phyloP scores from a whole-genome alignment of 2,888 invertebrate genomes.

The Eremobia ochroleuca region DNA sequence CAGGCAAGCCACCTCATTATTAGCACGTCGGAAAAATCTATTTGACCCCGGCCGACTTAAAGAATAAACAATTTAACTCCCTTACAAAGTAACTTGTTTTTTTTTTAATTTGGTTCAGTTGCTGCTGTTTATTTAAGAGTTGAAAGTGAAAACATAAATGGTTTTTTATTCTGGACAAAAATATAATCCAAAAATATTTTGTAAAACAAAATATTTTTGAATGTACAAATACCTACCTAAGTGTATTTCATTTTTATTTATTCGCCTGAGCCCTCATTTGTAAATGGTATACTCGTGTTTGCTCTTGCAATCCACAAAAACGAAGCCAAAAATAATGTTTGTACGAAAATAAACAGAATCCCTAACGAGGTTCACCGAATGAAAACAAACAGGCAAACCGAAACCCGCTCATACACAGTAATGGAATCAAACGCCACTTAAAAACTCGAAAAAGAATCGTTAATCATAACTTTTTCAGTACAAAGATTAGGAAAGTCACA shows the following conservation, averaged over 20 bases:
- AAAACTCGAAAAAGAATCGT: constrained; percentile 64
- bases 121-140: constrained; percentile 8
- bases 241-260: constrained; percentile 38
- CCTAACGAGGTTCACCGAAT: constrained; percentile 55
- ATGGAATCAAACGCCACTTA: constrained; percentile 68
- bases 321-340: constrained; percentile 40
- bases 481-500: constrained; percentile 72
- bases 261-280: constrained; percentile 30
- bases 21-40: constrained; percentile 79
- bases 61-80: constrained; percentile 61
- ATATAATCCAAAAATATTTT: no score
- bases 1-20: constrained; percentile 84
- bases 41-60: constrained; percentile 74
- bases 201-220: constrained; percentile 19
- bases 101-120: constrained; percentile 22
- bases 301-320: constrained; percentile 48
- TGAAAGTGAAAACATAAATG: constrained; percentile 16
- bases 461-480: constrained; percentile 67
- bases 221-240: constrained; percentile 24
- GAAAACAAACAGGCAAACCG: constrained; percentile 55
- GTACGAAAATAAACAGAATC: constrained; percentile 50
- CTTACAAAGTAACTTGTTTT: constrained; percentile 25
- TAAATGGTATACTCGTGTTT: constrained; percentile 45
- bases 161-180: not conserved
- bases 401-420: constrained; percentile 64